Conservation (phyloP, 1,140 invertebrate species). For the Drosophila seguyi region DNA sequence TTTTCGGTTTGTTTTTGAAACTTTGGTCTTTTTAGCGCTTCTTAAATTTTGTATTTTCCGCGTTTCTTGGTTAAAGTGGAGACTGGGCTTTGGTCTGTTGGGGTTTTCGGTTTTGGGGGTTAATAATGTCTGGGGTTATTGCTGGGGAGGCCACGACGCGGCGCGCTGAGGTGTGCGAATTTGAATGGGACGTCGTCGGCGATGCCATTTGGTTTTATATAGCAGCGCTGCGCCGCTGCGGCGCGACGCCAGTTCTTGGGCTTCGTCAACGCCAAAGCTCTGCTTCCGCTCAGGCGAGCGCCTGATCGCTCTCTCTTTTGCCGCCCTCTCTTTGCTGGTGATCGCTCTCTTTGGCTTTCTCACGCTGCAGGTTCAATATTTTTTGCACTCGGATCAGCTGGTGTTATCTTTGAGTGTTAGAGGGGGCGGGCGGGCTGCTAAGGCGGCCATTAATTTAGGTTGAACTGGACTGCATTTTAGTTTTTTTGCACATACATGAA, state of each 20-base stretch:
- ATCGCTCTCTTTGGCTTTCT: conserved; percentile 14
- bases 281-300: conserved; percentile 17
- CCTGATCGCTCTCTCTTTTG: background rate
- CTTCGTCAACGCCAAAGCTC: conserved; percentile 16
- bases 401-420: background rate
- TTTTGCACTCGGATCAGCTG: conserved; percentile 16
- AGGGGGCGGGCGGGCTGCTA: background rate
- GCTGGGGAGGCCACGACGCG: conserved; percentile 26
- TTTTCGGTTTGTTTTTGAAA: conserved; percentile 1
- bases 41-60: conserved; percentile 10
- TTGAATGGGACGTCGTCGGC: conserved; percentile 38
- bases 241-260: conserved; percentile 32
- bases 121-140: conserved; percentile 8
- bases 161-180: conserved; percentile 41
- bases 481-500: no score
- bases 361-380: background rate
- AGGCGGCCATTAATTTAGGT: background rate
- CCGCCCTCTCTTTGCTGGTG: background rate
- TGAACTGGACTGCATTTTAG: no score
- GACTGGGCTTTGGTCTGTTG: conserved; percentile 1
- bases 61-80: background rate
- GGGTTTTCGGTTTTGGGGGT: background rate
- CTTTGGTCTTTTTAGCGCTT: background rate
- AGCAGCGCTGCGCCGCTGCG: conserved; percentile 3
- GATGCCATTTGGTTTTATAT: conserved; percentile 36